A percentile compares a stretch with the other conserved stretches of the same genome.
These are phyloP conservation scores for Vanessa cardui DNA, from an alignment of 2,888 invertebrate genomes.

Conservation along the genomic window DNA sequence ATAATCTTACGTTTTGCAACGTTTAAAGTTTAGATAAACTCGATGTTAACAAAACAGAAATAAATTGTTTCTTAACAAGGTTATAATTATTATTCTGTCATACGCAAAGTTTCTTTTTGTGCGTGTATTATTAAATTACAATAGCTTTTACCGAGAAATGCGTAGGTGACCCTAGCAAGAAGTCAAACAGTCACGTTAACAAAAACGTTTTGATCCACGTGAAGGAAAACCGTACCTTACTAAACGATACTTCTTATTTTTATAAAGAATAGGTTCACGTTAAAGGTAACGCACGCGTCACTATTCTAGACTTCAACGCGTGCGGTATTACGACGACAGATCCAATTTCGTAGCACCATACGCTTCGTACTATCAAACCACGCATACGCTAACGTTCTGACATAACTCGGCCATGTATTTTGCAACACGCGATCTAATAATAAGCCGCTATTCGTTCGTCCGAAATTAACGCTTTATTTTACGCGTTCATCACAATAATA, in stretches of 20 bases:
- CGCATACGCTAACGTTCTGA: slow-evolving; percentile 55
- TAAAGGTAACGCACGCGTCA: slow-evolving; percentile 12
- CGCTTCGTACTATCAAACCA: slow-evolving; percentile 34
- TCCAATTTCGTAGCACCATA: slow-evolving; percentile 29
- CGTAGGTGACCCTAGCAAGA: slow-evolving; percentile 13
- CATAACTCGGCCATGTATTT: slow-evolving; percentile 80
- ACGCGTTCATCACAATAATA: slow-evolving; percentile 68
- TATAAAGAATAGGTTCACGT: slow-evolving; percentile 6
- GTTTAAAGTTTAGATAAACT: neutral
- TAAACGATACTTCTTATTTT: slow-evolving; percentile 28
- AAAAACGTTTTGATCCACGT: slow-evolving; percentile 23
- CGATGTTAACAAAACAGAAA: no score
- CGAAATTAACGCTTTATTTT: slow-evolving; percentile 74
- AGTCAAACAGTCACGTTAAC: slow-evolving; percentile 20
- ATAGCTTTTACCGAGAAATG: neutral
- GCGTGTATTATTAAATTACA: neutral
- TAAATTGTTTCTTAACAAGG: no score
- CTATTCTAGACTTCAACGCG: slow-evolving; percentile 23
- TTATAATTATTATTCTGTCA: no score
- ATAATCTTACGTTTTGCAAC: neutral
- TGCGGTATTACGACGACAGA: slow-evolving; percentile 25
- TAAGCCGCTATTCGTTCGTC: slow-evolving; percentile 65
- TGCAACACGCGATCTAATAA: slow-evolving; percentile 70
- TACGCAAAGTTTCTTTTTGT: neutral
- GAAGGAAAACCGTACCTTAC: slow-evolving; percentile 15